These are phyloP conservation scores for Troilus luridus DNA, from an alignment of 2,888 invertebrate genomes.

Conservation along the genomic window DNA sequence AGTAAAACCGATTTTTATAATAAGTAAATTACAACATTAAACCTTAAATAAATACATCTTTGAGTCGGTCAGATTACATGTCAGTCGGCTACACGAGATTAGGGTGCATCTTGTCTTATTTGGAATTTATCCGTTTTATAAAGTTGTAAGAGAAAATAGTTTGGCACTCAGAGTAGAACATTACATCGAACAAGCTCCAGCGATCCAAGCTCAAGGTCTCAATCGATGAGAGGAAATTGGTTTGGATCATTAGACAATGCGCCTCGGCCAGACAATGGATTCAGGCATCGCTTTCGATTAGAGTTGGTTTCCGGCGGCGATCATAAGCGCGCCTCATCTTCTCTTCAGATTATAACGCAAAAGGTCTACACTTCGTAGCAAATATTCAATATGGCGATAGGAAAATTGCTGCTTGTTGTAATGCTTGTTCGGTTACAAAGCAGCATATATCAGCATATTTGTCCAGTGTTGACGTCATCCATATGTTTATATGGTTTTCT, in stretches of 20 bases:
- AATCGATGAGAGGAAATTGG: constrained; percentile 18
- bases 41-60: not conserved
- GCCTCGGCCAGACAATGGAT: not conserved
- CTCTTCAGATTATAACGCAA: too few relatives aligned
- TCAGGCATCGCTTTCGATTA: not conserved
- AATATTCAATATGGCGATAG: not conserved
- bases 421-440: too few relatives aligned
- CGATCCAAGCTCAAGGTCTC: not conserved
- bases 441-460: too few relatives aligned
- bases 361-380: not conserved
- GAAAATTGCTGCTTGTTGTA: not conserved
- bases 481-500: too few relatives aligned
- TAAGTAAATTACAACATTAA: not conserved
- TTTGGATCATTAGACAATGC: not conserved
- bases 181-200: not conserved
- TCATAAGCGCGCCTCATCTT: not conserved
- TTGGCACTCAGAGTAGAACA: not conserved
- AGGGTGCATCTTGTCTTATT: too few relatives aligned
- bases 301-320: not conserved
- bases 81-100: too few relatives aligned
- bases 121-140: not conserved
- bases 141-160: not conserved
- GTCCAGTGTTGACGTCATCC: too few relatives aligned
- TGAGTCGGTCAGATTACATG: too few relatives aligned
- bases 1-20: too few relatives aligned